Conservation (phyloP, 1,140 invertebrate species). For the Drosophila nikananu region DNA sequence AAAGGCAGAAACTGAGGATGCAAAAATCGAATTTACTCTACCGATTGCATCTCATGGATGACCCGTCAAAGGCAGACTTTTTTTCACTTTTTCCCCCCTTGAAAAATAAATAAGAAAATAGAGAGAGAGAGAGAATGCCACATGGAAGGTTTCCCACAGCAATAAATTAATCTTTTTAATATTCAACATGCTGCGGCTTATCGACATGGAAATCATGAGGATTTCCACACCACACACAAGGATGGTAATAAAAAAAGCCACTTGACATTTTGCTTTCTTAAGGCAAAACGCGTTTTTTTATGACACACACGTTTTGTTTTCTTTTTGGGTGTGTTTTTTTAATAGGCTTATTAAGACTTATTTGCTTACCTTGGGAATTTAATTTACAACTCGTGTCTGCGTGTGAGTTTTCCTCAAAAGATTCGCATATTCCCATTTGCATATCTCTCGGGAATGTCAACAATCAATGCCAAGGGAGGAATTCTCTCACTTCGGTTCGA, state of each 20-base stretch:
- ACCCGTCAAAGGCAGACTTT: constrained; percentile 14
- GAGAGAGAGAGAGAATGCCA: background rate
- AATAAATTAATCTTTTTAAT: constrained; percentile 58
- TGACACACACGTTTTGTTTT: constrained; percentile 26
- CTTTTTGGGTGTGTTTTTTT: constrained; percentile 28
- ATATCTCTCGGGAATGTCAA: constrained; percentile 59
- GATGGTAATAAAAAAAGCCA: constrained; percentile 59
- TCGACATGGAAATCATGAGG: constrained; percentile 45
- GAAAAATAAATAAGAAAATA: constrained; percentile 14
- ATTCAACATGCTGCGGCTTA: constrained; percentile 49
- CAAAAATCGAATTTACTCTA: constrained; percentile 19
- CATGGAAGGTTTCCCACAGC: constrained; percentile 22
- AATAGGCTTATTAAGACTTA: constrained; percentile 72
- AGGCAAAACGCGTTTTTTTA: constrained; percentile 39
- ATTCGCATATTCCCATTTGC: constrained; percentile 58
- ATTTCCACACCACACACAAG: constrained; percentile 25
- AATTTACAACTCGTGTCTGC: constrained; percentile 60
- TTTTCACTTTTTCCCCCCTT: background rate
- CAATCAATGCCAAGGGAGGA: constrained; percentile 57
- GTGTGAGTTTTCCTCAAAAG: constrained; percentile 23
- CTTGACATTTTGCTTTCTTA: constrained; percentile 54
- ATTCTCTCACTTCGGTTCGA: constrained; percentile 11
- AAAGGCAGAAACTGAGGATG: constrained; percentile 27
- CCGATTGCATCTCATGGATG: constrained; percentile 29
- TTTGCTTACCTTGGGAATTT: constrained; percentile 76